phyloP scores from a whole-genome alignment of 2,797 vertebrate genomes.

The Chaunax sp. region DNA sequence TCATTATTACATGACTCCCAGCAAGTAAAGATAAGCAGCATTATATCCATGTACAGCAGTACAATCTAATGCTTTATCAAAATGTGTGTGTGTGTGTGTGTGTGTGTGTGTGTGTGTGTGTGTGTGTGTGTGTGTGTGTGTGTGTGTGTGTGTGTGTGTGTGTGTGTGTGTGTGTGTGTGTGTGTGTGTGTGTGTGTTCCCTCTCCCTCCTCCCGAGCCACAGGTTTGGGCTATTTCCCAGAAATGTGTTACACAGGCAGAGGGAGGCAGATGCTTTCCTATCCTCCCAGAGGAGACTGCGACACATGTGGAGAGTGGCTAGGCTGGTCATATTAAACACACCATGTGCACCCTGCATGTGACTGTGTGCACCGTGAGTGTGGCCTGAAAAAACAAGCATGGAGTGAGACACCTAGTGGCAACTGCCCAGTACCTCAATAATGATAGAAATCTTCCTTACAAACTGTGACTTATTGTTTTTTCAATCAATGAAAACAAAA shows the following conservation, averaged over 20 bases:
- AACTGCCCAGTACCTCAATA: constrained; percentile 40
- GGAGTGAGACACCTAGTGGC: constrained; percentile 77
- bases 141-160: constrained; percentile 10
- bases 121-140: constrained; percentile 32
- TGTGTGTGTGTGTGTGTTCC: constrained; percentile 33
- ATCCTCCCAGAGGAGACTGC: constrained; percentile 79
- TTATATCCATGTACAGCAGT: constrained; percentile 7
- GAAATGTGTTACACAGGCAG: constrained; percentile 74
- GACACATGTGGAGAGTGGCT: constrained; percentile 77
- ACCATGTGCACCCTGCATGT: constrained; percentile 81
- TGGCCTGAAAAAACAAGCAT: constrained; percentile 43
- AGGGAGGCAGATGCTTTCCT: constrained; percentile 81
- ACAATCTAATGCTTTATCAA: constrained; percentile 16
- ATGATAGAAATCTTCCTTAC: constrained; percentile 16
- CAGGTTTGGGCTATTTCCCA: constrained; percentile 73
- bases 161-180: constrained; percentile 34
- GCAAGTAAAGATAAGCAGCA: constrained; percentile 41
- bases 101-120: constrained; percentile 32
- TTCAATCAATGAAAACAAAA: constrained; percentile 37
- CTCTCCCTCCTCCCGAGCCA: constrained; percentile 44
- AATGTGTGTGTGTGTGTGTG: constrained; percentile 2
- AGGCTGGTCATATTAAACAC: constrained; percentile 85
- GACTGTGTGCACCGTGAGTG: constrained; percentile 47
- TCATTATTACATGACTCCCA: constrained; percentile 50
- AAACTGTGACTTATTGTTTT: constrained; percentile 32